Evolutionary conservation across 2,797 vertebrate species (phyloP).

Genomic region (Chelon auratus): DNA sequence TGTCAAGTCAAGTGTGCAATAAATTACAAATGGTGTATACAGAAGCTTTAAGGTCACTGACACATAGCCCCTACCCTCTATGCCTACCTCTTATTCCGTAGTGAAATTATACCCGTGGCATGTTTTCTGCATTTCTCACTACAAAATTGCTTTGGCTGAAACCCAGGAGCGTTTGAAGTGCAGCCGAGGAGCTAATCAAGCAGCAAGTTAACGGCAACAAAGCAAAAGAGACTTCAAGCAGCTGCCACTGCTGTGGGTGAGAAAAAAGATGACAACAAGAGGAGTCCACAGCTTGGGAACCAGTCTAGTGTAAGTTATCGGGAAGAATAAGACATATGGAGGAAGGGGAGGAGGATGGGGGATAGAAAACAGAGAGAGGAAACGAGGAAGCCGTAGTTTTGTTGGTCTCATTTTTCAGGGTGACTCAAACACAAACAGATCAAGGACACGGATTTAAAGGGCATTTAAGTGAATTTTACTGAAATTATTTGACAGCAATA

Average conservation of each 20-base stretch:
- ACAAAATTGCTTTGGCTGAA: constrained; percentile 68
- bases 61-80: constrained; percentile 33
- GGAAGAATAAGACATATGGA: constrained; percentile 1
- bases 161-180: constrained; percentile 64
- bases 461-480: background rate
- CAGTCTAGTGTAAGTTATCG: constrained; percentile 58
- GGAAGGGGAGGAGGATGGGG: background rate
- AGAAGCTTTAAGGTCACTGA: constrained; percentile 71
- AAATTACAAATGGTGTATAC: constrained; percentile 66
- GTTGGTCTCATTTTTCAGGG: constrained; percentile 10
- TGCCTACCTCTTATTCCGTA: constrained; percentile 54
- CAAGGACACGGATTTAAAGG: background rate
- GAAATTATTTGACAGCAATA: constrained; percentile 1
- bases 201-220: constrained; percentile 70
- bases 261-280: constrained; percentile 28
- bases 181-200: constrained; percentile 69
- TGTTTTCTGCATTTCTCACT: constrained; percentile 64
- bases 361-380: background rate
- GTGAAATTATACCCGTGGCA: constrained; percentile 68
- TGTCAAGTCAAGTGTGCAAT: constrained; percentile 60
- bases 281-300: constrained; percentile 50
- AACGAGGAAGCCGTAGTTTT: background rate
- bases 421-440: constrained; percentile 12
- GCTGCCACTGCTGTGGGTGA: constrained; percentile 59
- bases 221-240: constrained; percentile 64